Evolutionary conservation across 2,113 vertebrate species (phyloP), one percentile per base, ranked within the genome.

Genomic region (Laticauda colubrina): DNA sequence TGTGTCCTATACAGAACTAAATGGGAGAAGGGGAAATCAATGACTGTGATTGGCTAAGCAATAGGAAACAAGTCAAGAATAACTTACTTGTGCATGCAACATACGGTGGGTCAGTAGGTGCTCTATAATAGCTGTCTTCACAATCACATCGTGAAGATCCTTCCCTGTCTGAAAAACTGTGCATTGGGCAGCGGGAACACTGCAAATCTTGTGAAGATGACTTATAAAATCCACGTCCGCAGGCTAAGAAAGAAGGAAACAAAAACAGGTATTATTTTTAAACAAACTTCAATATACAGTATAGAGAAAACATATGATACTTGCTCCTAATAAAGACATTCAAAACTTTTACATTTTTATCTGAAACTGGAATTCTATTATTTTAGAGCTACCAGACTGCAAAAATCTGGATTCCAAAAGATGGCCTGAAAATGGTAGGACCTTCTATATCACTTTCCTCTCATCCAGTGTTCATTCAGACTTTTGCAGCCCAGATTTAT

Each of bases 141-240:
- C 99, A 99, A 93, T 99, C 99, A 21, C 99, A 99, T 96, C 98
- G 98, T 95, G 99, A 98, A 91, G 99, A 99, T 94, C 99, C 99
- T 96, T 99, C 99, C 75, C 98, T 98, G 97, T 99, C 99, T 89
- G 98, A 99, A 97, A 98, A 99, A 96, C 99, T 99, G 97, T 99
- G 99, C 48, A 98, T 98, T 1, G 99, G 99, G 93, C 99, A 99
- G 29, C 99, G 98, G 89, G 99, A 99, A 92, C 99, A 99, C 96
- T 99, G 99, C 23, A 99, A 98, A 96, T 99, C 99, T 98, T 99
- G 99, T n/a, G 99, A 99, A 75, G 99, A 99, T 57, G 98, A 99
- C 97, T 99, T 99, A 98, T 99, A 99, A 98, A 99, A 99, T 85
- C 99, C 99, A 91, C 98, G 98, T 18, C 98, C 98, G 94, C 99